These are phyloP conservation scores for Orthonyx spaldingii DNA, from an alignment of 2,113 vertebrate genomes.

Conservation along the genomic window DNA sequence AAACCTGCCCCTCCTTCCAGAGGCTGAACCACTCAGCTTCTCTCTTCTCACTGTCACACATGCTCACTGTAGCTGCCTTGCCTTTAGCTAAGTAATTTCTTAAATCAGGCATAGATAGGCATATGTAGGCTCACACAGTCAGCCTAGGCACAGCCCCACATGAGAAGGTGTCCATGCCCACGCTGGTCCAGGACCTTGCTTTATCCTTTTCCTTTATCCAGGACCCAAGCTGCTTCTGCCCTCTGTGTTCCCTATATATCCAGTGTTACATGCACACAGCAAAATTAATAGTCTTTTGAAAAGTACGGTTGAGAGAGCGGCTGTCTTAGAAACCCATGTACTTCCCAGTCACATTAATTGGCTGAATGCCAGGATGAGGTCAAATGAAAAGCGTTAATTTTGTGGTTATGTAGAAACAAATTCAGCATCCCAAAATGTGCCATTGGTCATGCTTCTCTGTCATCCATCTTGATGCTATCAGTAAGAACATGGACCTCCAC, in stretches of 20 bases:
- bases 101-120: not conserved
- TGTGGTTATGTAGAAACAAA: not conserved
- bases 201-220: not conserved
- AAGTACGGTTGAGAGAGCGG: not conserved
- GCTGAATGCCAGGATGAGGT: not conserved
- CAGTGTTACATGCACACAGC: not conserved
- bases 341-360: not conserved
- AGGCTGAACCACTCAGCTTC: not conserved
- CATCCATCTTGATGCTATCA: not conserved
- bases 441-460: not conserved
- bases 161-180: not conserved
- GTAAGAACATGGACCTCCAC: not conserved
- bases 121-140: not conserved
- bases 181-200: not conserved
- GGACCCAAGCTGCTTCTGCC: not conserved
- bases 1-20: not conserved
- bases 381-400: not conserved
- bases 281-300: not conserved
- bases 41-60: not conserved
- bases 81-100: not conserved
- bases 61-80: not conserved
- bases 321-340: not conserved
- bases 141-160: not conserved
- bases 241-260: not conserved
- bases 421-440: not conserved